Evolutionary conservation across 53 echinoderm and acorn worm species (phyloP).

Genomic region (Stichopus horrens): DNA sequence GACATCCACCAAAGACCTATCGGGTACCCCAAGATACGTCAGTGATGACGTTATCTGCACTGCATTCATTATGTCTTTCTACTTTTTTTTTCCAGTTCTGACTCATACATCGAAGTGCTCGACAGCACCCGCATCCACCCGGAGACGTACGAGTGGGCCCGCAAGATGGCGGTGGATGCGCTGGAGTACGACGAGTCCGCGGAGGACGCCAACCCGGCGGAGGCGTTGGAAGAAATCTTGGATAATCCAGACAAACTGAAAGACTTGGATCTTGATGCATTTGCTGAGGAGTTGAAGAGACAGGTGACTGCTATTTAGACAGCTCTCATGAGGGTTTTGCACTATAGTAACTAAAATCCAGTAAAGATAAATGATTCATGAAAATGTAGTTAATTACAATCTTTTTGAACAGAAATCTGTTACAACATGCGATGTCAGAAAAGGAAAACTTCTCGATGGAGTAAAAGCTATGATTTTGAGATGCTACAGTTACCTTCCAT

Average conservation of each 20-base stretch:
- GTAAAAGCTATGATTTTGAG: too few relatives aligned
- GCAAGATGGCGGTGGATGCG: constrained; percentile 99
- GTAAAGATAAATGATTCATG: too few relatives aligned
- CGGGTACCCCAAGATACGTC: too few relatives aligned
- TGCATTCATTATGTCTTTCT: not conserved
- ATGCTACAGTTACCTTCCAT: too few relatives aligned
- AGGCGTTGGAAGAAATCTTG: constrained; percentile 93
- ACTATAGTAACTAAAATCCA: too few relatives aligned
- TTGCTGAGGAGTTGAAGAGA: constrained; percentile 97
- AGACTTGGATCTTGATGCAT: constrained; percentile 96
- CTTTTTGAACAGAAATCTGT: too few relatives aligned
- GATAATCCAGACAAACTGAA: constrained; percentile 98
- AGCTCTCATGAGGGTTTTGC: not conserved
- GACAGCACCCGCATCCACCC: constrained; percentile 96
- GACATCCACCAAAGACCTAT: too few relatives aligned
- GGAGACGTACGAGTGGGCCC: constrained; percentile 99
- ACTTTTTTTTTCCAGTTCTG: constrained; percentile 55
- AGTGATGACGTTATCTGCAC: not conserved
- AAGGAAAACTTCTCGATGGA: too few relatives aligned
- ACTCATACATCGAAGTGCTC: constrained; percentile 88
- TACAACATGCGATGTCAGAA: too few relatives aligned
- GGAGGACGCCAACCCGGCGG: constrained; percentile 91
- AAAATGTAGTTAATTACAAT: too few relatives aligned
- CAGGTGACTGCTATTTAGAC: constrained; percentile 60
- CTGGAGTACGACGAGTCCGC: constrained; percentile 93